These are phyloP conservation scores for Lithosia quadra DNA, from an alignment of 2,888 invertebrate species.

Conservation along the genomic window DNA sequence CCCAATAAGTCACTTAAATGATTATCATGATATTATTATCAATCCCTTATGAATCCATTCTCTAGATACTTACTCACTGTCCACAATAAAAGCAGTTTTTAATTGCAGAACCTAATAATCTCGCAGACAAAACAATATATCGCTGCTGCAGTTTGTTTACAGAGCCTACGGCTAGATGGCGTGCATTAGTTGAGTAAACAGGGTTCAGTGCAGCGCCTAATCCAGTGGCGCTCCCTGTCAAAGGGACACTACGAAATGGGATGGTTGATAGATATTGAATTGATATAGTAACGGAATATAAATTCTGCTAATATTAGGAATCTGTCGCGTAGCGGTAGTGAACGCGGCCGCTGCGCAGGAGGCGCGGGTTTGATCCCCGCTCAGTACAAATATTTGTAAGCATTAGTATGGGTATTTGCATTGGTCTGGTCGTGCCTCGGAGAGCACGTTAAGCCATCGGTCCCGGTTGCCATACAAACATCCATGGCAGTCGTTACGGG, in stretches of 20 bases:
- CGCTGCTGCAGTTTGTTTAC: constrained; percentile 68
- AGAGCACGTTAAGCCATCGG: too few relatives aligned
- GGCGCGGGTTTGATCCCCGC: too few relatives aligned
- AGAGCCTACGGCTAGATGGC: constrained; percentile 81
- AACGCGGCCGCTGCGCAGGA: too few relatives aligned
- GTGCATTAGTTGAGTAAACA: constrained; percentile 84
- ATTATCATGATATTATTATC: background rate
- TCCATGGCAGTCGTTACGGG: too few relatives aligned
- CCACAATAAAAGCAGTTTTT: constrained; percentile 29
- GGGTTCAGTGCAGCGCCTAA: constrained; percentile 58
- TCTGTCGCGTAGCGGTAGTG: too few relatives aligned
- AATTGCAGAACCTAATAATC: constrained; percentile 68
- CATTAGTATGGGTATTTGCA: too few relatives aligned
- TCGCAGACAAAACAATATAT: constrained; percentile 74
- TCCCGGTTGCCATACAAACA: too few relatives aligned
- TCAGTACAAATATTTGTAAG: too few relatives aligned
- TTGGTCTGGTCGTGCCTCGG: too few relatives aligned
- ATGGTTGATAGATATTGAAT: constrained; percentile 7
- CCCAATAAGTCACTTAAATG: too few relatives aligned
- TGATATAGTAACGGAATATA: background rate
- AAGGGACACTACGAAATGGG: constrained; percentile 2
- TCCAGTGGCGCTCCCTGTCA: constrained; percentile 53
- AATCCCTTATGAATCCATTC: background rate
- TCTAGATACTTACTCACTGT: background rate
- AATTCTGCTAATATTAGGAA: too few relatives aligned